Percentiles rank a stretch among this genome's conserved stretches.
Evolutionary conservation across 2,797 vertebrate species (phyloP).

Genomic region (Rousettus madagascariensis): DNA sequence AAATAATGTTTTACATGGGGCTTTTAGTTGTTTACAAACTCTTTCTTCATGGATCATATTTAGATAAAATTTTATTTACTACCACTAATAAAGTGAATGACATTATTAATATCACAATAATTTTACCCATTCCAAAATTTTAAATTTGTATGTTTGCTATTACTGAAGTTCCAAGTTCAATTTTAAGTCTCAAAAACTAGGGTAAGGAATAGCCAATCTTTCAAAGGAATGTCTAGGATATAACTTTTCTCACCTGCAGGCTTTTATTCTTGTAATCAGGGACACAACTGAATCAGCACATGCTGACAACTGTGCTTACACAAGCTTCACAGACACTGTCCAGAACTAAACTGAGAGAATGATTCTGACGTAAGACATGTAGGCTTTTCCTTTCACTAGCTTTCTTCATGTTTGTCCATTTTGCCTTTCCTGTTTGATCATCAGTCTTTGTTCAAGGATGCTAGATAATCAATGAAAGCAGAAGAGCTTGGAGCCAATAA

Average conservation of each 20-base stretch:
- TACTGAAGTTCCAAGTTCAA: constrained; percentile 32
- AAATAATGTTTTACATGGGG: background rate
- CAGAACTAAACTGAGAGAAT: background rate
- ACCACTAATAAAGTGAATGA: background rate
- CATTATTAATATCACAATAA: background rate
- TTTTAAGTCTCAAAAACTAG: constrained; percentile 41
- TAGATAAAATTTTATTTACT: background rate
- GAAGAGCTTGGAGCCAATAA: background rate
- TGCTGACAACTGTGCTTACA: background rate
- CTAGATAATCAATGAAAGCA: constrained; percentile 53
- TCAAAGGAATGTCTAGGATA: constrained; percentile 22
- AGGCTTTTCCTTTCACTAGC: constrained; percentile 3
- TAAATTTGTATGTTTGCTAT: background rate
- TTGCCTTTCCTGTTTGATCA: constrained; percentile 56
- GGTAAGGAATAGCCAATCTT: background rate
- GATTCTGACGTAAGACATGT: constrained; percentile 30
- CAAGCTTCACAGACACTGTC: background rate
- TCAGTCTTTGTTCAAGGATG: constrained; percentile 46
- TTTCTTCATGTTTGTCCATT: constrained; percentile 46
- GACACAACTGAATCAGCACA: constrained; percentile 49
- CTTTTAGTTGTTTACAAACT: background rate
- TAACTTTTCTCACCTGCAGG: background rate
- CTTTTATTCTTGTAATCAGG: constrained; percentile 46
- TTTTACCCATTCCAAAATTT: constrained; percentile 5
- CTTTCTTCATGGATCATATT: background rate